Percentiles rank a stretch among this genome's conserved stretches.
Evolutionary conservation across 1,140 invertebrate genomes (phyloP).

Genomic region (Galendromus occidentalis): DNA sequence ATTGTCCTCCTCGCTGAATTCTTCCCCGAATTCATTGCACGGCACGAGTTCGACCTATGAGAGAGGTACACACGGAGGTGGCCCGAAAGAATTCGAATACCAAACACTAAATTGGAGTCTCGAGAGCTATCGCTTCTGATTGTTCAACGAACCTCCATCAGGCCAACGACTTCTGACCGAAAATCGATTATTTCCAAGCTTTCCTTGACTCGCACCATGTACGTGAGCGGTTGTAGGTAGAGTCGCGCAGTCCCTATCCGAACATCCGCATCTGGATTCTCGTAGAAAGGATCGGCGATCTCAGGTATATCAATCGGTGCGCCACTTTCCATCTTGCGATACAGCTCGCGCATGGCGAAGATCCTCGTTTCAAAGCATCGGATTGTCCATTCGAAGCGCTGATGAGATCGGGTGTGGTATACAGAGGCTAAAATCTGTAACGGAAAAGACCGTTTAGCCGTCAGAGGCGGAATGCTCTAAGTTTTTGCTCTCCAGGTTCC

Average conservation of each 20-base stretch:
- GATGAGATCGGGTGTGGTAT: constrained; percentile 34
- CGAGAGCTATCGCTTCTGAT: constrained; percentile 21
- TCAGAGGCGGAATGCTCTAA: background rate
- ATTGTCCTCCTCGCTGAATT: constrained; percentile 33
- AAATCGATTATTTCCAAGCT: constrained; percentile 35
- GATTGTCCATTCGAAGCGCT: constrained; percentile 38
- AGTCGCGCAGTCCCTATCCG: constrained; percentile 38
- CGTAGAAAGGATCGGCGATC: constrained; percentile 40
- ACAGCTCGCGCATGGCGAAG: constrained; percentile 43
- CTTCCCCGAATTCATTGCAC: constrained; percentile 30
- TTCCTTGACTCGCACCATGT: constrained; percentile 36
- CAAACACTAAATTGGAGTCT: constrained; percentile 21
- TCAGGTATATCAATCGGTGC: constrained; percentile 35
- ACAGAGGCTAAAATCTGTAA: constrained; percentile 37
- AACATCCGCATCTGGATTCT: constrained; percentile 35
- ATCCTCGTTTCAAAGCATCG: constrained; percentile 38
- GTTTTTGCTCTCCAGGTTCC: background rate
- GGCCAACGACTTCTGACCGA: constrained; percentile 35
- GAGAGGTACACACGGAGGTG: background rate
- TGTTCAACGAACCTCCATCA: constrained; percentile 32
- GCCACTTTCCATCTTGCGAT: constrained; percentile 36
- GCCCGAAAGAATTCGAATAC: background rate
- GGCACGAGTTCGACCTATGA: constrained; percentile 30
- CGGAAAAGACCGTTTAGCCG: constrained; percentile 10
- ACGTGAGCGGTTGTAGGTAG: constrained; percentile 36